Evolutionary conservation across 2,888 invertebrate genomes (phyloP).

Genomic region (Psococerastis gibbosa): DNA sequence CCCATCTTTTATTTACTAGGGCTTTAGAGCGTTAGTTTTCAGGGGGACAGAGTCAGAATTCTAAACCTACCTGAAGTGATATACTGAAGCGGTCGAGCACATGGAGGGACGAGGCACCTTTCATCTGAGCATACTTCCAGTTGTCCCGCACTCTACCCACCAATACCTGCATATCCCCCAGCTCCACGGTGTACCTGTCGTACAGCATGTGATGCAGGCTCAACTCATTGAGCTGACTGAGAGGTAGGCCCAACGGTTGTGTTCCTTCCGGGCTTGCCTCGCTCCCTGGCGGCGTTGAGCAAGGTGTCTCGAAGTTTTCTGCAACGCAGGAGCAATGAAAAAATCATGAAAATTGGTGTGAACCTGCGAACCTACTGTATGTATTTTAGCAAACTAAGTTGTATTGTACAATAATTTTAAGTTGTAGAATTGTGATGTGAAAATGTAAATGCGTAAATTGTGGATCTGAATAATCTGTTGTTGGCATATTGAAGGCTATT

Average conservation of each 20-base stretch:
- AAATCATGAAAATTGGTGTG: too few species aligned
- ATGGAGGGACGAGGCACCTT: constrained; percentile 68
- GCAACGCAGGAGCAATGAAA: too few species aligned
- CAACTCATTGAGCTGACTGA: constrained; percentile 33
- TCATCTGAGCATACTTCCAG: constrained; percentile 72
- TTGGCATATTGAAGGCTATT: too few species aligned
- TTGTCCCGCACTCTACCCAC: constrained; percentile 77
- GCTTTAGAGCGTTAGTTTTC: too few species aligned
- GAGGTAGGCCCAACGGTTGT: constrained; percentile 28
- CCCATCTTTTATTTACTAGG: too few species aligned
- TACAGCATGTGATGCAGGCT: constrained; percentile 49
- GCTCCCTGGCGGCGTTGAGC: constrained; percentile 71
- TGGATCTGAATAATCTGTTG: too few species aligned
- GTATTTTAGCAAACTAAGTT: too few species aligned
- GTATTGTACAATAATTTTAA: too few species aligned
- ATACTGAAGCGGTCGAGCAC: constrained; percentile 64
- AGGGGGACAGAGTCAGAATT: not conserved
- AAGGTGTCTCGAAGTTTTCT: constrained; percentile 65
- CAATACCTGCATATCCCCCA: constrained; percentile 70
- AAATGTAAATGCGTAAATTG: too few species aligned
- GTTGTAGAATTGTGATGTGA: too few species aligned
- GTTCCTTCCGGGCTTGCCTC: constrained; percentile 33
- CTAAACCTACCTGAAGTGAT: constrained; percentile 31
- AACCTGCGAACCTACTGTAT: too few species aligned
- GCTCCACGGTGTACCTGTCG: constrained; percentile 44